These are phyloP conservation scores for Condylura cristata DNA, from an alignment of 2,113 vertebrate genomes.

Conservation along the genomic window DNA sequence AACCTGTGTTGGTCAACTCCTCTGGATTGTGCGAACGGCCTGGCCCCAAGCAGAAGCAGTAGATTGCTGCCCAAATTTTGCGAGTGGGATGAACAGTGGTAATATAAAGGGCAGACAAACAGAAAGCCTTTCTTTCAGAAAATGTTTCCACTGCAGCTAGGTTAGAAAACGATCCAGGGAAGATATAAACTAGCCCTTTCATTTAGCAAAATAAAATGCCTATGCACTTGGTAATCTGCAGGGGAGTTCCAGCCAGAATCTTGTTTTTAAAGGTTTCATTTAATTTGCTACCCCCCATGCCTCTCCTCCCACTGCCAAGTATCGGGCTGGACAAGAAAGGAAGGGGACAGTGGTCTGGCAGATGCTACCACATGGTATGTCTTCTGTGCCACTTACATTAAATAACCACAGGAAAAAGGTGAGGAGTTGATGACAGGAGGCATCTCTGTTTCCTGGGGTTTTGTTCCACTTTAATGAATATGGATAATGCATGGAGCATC, in stretches of 20 bases:
- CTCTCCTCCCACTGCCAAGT: background rate
- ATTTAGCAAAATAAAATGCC: conserved; percentile 84
- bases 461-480: conserved; percentile 21
- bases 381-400: conserved; percentile 9
- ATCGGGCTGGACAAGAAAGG: background rate
- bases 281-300: background rate
- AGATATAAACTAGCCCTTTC: conserved; percentile 84
- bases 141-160: conserved; percentile 80
- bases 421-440: background rate
- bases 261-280: conserved; percentile 69
- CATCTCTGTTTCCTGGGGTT: background rate
- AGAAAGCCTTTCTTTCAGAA: conserved; percentile 82
- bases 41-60: background rate
- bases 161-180: conserved; percentile 80
- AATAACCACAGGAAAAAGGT: conserved; percentile 35
- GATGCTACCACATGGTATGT: background rate
- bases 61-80: conserved; percentile 57
- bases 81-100: conserved; percentile 73
- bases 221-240: conserved; percentile 78
- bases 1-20: background rate
- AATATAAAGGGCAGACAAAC: conserved; percentile 80
- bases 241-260: conserved; percentile 67
- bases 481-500: background rate
- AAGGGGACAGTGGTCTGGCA: background rate
- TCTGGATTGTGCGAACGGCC: background rate